phyloP scores from a whole-genome alignment of 2,113 vertebrate genomes.

The Orientallactaga bullata region DNA sequence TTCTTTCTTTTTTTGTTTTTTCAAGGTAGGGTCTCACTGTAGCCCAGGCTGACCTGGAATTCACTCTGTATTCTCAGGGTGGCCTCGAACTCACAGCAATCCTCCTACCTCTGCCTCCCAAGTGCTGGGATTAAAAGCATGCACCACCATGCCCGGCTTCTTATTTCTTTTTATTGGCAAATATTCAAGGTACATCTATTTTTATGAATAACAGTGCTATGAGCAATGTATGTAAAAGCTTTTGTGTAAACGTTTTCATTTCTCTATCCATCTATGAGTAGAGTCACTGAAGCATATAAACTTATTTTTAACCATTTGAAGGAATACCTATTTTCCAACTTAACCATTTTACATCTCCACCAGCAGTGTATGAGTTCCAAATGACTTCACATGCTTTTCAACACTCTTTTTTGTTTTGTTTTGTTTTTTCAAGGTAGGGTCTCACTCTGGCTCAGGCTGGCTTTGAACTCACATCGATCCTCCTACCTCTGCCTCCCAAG shows the following conservation, averaged over 20 bases:
- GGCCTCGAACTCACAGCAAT: too few species aligned
- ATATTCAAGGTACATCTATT: background rate
- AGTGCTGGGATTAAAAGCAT: too few species aligned
- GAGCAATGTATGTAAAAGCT: background rate
- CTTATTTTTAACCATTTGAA: constrained; percentile 36
- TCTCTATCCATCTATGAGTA: background rate
- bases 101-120: too few species aligned
- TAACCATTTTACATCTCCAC: background rate
- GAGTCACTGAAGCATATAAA: background rate
- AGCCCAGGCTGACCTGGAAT: too few species aligned
- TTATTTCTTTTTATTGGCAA: background rate
- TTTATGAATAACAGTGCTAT: background rate
- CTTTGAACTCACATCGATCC: too few species aligned
- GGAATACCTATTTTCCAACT: constrained; percentile 33
- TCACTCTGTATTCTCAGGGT: too few species aligned
- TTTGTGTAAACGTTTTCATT: constrained; percentile 13
- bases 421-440: too few species aligned
- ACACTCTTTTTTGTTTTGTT: background rate
- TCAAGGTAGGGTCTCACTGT: too few species aligned
- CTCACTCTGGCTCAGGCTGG: too few species aligned
- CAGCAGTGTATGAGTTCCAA: background rate
- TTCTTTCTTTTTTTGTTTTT: background rate
- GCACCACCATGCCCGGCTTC: too few species aligned
- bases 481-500: too few species aligned
- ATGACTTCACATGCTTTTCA: background rate